phyloP scores from a whole-genome alignment of 2,797 vertebrate genomes.

The Parauchenoglanis ngamensis region DNA sequence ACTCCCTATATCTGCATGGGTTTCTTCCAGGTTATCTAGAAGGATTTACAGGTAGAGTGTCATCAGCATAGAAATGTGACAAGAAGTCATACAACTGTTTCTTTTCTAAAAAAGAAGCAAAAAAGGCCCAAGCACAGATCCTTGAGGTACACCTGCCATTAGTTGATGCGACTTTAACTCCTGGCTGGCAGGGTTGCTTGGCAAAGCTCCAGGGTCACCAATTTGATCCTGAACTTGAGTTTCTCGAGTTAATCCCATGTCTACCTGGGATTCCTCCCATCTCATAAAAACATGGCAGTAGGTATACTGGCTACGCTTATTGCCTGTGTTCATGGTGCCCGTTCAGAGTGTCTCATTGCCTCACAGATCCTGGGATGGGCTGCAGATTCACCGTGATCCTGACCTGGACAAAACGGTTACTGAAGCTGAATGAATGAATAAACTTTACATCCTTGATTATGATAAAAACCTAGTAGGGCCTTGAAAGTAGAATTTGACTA shows the following conservation, averaged over 20 bases:
- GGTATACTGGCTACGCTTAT: not conserved
- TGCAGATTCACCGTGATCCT: not conserved
- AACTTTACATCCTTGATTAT: not conserved
- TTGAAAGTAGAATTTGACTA: slow-evolving; percentile 1
- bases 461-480: too few relatives aligned
- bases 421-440: not conserved
- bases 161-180: not conserved
- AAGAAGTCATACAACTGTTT: not conserved
- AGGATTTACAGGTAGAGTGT: not conserved
- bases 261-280: not conserved
- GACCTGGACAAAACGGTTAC: not conserved
- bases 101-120: not conserved
- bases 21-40: not conserved
- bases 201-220: not conserved
- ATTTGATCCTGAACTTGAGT: not conserved
- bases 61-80: not conserved
- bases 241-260: not conserved
- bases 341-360: not conserved
- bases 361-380: not conserved
- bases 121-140: not conserved
- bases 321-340: not conserved
- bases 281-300: not conserved
- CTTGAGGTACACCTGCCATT: not conserved
- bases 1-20: too few relatives aligned
- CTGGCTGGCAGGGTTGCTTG: not conserved